Evolutionary conservation across 2,888 invertebrate species (phyloP).

Genomic region (Leptopilina drosophilae): DNA sequence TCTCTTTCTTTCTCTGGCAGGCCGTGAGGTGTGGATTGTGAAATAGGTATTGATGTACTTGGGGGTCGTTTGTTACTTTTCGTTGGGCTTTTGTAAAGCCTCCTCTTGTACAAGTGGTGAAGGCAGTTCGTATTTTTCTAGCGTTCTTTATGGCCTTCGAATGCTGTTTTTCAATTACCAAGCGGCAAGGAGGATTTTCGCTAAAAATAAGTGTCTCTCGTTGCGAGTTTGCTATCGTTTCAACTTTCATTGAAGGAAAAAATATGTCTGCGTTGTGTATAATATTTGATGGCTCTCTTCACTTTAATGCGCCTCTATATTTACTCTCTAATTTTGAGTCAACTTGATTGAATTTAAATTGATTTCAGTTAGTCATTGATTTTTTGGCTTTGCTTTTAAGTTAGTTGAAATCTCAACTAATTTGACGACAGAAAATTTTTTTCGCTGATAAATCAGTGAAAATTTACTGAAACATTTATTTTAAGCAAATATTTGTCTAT

Average conservation of each 20-base stretch:
- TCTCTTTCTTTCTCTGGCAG: not conserved
- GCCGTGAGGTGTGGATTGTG: slow-evolving; percentile 10
- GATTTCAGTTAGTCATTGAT: too few species aligned
- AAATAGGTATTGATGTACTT: slow-evolving; percentile 34
- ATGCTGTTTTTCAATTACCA: slow-evolving; percentile 69
- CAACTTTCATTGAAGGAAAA: slow-evolving; percentile 22
- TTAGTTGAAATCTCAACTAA: too few species aligned
- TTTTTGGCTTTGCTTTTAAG: too few species aligned
- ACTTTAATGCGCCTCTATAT: not conserved
- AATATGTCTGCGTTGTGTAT: not conserved
- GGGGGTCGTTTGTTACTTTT: slow-evolving; percentile 60
- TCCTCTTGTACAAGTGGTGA: slow-evolving; percentile 57
- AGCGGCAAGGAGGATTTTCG: slow-evolving; percentile 46
- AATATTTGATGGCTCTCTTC: too few species aligned
- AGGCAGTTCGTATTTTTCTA: slow-evolving; percentile 65
- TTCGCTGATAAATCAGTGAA: too few species aligned
- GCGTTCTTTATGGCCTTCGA: slow-evolving; percentile 63
- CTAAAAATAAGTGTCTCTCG: slow-evolving; percentile 40
- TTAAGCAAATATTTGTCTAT: too few species aligned
- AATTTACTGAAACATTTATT: too few species aligned
- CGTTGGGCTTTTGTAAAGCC: slow-evolving; percentile 53
- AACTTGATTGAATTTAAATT: too few species aligned
- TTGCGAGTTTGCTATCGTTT: slow-evolving; percentile 7
- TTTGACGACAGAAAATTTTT: too few species aligned
- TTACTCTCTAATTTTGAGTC: too few species aligned